Evolutionary conservation across 2,888 invertebrate genomes (phyloP), one percentile per base, ranked within the genome.

Genomic region (Leuctra nigra): DNA sequence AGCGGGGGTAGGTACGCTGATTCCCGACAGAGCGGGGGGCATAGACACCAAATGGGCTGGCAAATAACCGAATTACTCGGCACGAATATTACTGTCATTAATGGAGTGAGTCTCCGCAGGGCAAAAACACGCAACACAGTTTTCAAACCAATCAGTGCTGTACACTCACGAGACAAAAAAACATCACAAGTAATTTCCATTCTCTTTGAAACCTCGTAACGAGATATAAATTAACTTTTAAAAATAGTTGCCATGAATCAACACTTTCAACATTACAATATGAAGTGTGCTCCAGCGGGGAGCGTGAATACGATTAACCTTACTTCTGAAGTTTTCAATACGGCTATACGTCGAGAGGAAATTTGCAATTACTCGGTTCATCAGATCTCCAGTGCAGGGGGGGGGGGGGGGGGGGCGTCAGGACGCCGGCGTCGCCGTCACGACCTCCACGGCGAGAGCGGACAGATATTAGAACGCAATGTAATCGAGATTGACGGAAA

Each of bases 311-410:
- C n/a, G n/a, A n/a, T n/a, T n/a, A n/a, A n/a, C n/a, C n/a, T n/a
- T n/a, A n/a, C n/a, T n/a, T n/a, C n/a, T n/a, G n/a, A n/a, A n/a
- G n/a, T n/a, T n/a, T n/a, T n/a, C n/a, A n/a, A n/a, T n/a, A n/a
- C n/a, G n/a, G n/a, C n/a, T n/a, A n/a, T n/a, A n/a, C n/a, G n/a
- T n/a, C n/a, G n/a, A 48, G 41, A 59, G 59, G 59, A 59, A 59
- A 59, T 59, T 38, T 50, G 59, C 54, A 59, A 59, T 59, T 54
- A 56, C 50, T 22, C 44, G 56, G 44, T 47, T 56, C 56, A 59
- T 59, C 56, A 48, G 44, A 48, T 53, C 47, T 48, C 38, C 11
- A 22, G 13, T 23, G 23, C 20, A 23, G 20, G 16, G 41, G 18
- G 20, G 41, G 20, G 4, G 41, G 14, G 20, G 20, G 41, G 41